Evolutionary conservation across 1,140 invertebrate genomes (phyloP).

Genomic region (Diorhabda sublineata): DNA sequence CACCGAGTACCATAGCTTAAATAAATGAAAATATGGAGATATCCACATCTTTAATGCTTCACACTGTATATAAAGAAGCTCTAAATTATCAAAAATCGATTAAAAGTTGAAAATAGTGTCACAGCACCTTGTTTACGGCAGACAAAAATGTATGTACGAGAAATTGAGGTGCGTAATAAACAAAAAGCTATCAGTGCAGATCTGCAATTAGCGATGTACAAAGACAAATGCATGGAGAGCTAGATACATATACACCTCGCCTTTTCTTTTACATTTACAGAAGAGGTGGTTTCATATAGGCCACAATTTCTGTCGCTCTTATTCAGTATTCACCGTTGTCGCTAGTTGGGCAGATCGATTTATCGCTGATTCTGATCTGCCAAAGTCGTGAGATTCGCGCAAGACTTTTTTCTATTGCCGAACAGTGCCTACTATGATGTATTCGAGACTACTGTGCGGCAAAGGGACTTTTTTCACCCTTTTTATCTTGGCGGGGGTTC

Average conservation of each 20-base stretch:
- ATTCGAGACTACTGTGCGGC: conserved; percentile 9
- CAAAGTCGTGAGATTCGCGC: conserved; percentile 10
- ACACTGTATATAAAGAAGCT: no score
- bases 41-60: no score
- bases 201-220: conserved; percentile 9
- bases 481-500: conserved; percentile 5
- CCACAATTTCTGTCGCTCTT: conserved; percentile 11
- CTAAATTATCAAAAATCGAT: background rate
- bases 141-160: background rate
- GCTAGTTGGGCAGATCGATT: conserved; percentile 5
- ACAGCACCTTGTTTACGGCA: background rate
- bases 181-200: conserved; percentile 10
- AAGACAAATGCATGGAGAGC: conserved; percentile 11
- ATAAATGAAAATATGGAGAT: no score
- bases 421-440: conserved; percentile 13
- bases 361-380: conserved; percentile 9
- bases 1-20: no score
- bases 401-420: conserved; percentile 1
- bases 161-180: conserved; percentile 4
- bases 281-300: conserved; percentile 16
- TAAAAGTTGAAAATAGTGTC: background rate
- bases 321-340: conserved; percentile 11
- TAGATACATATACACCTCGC: background rate
- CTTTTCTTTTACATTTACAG: conserved; percentile 10
- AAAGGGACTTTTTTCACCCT: conserved; percentile 12